phyloP scores from a whole-genome alignment of 1,140 invertebrate species.

The Reticulitermes speratus region DNA sequence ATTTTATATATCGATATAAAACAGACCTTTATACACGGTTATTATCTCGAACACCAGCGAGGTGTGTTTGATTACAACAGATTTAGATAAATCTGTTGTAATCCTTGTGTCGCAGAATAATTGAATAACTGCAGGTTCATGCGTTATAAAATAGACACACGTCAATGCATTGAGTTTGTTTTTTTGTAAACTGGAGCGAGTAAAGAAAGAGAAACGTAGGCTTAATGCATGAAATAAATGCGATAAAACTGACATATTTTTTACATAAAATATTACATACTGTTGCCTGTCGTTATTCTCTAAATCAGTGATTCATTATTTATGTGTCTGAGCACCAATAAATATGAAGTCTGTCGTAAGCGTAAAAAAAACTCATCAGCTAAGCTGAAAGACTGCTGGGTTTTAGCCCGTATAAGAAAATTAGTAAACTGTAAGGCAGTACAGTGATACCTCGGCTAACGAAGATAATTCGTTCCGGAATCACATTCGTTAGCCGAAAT shows the following conservation, averaged over 20 bases:
- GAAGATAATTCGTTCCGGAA: too few relatives aligned
- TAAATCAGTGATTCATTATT: neutral
- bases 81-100: neutral
- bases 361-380: neutral
- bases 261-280: neutral
- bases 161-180: neutral
- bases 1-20: too few relatives aligned
- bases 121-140: neutral
- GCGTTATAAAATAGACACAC: neutral
- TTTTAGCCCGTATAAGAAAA: too few relatives aligned
- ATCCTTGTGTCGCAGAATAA: neutral
- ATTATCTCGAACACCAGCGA: too few relatives aligned
- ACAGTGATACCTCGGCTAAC: too few relatives aligned
- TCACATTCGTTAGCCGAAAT: too few relatives aligned
- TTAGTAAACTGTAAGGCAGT: too few relatives aligned
- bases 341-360: neutral
- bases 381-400: neutral
- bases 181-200: neutral
- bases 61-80: too few relatives aligned
- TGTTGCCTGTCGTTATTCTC: neutral
- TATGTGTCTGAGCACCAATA: neutral
- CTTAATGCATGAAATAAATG: neutral
- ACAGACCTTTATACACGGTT: too few relatives aligned
- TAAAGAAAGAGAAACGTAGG: neutral
- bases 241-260: neutral